Base-by-base conservation (phyloP, 2,888 invertebrate species). In the Mimas tiliae region DNA sequence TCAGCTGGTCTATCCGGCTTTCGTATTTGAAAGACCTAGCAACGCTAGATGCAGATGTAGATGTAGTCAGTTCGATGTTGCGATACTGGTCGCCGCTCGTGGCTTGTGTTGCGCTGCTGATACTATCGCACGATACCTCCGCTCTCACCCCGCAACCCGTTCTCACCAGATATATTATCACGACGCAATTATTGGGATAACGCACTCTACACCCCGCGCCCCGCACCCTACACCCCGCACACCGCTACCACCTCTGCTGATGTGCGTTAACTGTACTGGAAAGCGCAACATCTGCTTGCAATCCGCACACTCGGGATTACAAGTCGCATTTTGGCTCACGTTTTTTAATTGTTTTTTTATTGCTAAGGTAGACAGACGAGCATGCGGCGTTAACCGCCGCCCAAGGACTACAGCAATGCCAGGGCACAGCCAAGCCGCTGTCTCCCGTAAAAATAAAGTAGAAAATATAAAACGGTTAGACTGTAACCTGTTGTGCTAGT, bases 141-240 rank as follows among this genome's bases (percentile, higher is more conserved):
- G 34, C 42, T n/a, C 7, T 6, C 42, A 11, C 58, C 51, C 50
- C 64, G 69, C 69, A 8, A 6, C 3, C 58, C 51, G 33, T 62
- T 64, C 70, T 71, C 69, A 71, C 74, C 76, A 76, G 76, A 80
- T 79, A 80, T 80, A 81, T 81, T 80, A 80, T 82, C 82, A 68
- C 72, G 74, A 70, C 75, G 74, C 82, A 80, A 80, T 81, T 80
- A 81, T 75, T 70, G 70, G 74, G 80, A 81, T 78, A 78, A 71
- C 74, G 73, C 70, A 70, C 73, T 63, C 53, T 19, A 42, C 33
- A 19, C 52, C 47, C 58, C n/a, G 47, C 19, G 21, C 11, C 64
- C 42, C 38, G 38, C 16, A 6, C 38, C 2, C 42, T 11, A 47
- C 19, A 16, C 62, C 69, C 7, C 14, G 1, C 63, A 9, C 11